Conservation (phyloP, 2,113 vertebrate genomes). For the Xiphias gladius region DNA sequence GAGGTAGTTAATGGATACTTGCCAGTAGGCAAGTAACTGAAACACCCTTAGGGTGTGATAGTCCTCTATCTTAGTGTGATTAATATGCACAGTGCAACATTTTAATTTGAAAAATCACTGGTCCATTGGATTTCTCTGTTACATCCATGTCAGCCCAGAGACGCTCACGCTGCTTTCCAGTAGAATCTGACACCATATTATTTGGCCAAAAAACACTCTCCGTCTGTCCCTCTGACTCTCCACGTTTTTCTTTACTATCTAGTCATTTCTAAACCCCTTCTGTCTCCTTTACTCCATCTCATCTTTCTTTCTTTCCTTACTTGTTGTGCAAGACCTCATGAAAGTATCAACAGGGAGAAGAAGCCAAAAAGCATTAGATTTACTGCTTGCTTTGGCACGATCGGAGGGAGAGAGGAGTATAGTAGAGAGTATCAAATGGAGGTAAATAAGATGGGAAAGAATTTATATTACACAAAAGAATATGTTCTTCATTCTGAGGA, state of each 20-base stretch:
- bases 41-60: constrained; percentile 37
- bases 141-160: constrained; percentile 49
- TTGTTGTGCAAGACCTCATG: constrained; percentile 45
- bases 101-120: constrained; percentile 69
- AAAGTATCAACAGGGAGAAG: constrained; percentile 61
- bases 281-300: constrained; percentile 13
- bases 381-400: constrained; percentile 51
- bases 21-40: constrained; percentile 31
- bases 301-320: constrained; percentile 13
- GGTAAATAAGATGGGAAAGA: constrained; percentile 15
- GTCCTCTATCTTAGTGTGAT: constrained; percentile 53
- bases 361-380: constrained; percentile 58
- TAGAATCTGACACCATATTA: constrained; percentile 52
- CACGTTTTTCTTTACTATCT: constrained; percentile 38
- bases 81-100: constrained; percentile 52
- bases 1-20: constrained; percentile 41
- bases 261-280: constrained; percentile 18
- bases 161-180: constrained; percentile 48
- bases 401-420: neutral
- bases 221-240: constrained; percentile 11
- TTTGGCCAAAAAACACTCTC: constrained; percentile 58
- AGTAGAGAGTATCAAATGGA: constrained; percentile 23
- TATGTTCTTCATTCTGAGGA: neutral
- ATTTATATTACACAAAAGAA: constrained; percentile 11
- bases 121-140: constrained; percentile 62